Base-by-base conservation (phyloP, 2,797 vertebrate genomes). In the Scarus forsteni region DNA sequence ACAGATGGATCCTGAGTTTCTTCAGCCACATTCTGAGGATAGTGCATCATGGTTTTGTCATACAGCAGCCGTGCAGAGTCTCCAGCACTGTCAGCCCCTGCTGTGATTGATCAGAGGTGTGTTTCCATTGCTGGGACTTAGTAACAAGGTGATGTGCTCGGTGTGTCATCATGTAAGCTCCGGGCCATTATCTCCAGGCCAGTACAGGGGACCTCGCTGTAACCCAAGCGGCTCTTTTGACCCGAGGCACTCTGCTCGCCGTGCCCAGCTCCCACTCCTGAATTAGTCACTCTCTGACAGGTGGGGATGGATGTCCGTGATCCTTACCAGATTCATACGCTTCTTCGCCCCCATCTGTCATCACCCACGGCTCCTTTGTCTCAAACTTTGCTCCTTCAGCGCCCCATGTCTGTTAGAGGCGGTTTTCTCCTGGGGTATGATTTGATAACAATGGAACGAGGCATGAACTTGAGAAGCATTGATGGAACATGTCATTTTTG, bases 231-330 rank as follows among this genome's bases (percentile, higher is more conserved):
- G 79, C 85, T 88, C 75, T 60, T 82, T 85, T 87, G 85, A 89
- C 88, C 89, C 0, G 51, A 81, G 83, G 88, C 79, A 40, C 82
- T 86, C 68, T 44, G 84, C 80, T 78, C 77, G 73, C 79, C 76
- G 73, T 85, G 84, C 82, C 85, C 70, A 11, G 76, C 82, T 84
- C 82, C 85, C 82, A 79, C 84, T 84, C 78, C 72, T 71, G 85
- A 89, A 93, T 92, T 88, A 86, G 84, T 92, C 89, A 91, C 79
- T 81, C 72, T 73, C 71, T 90, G 91, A 90, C 91, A 92, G 89
- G 77, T 83, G 84, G 85, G 85, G 87, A 89, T 89, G 85, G 90
- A 89, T 89, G 85, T 55, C 67, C 85, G 86, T 90, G 88, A 89
- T 85, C 79, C 63, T 38, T 69, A 86, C 83, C 85, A 85, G 83